phyloP scores from a whole-genome alignment of 2,113 vertebrate species.

The Excalfactoria chinensis region DNA sequence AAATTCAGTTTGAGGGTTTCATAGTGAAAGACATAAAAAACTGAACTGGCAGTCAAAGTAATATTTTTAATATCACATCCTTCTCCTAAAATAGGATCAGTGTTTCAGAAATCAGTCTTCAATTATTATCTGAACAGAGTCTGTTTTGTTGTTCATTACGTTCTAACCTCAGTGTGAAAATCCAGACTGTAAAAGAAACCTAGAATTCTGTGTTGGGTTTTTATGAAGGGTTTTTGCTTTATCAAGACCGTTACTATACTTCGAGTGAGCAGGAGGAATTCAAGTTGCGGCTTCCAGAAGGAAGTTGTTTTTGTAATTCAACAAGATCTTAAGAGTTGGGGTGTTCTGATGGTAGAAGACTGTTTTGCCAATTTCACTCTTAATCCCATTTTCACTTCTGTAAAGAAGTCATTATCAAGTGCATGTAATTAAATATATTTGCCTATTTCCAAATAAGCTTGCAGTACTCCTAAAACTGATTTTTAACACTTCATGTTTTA shows the following conservation, averaged over 20 bases:
- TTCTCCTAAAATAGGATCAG: background rate
- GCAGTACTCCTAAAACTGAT: background rate
- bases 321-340: background rate
- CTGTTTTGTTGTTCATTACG: background rate
- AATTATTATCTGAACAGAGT: background rate
- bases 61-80: background rate
- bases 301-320: background rate
- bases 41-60: background rate
- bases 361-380: background rate
- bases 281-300: background rate
- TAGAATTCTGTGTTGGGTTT: background rate
- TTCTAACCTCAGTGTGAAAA: background rate
- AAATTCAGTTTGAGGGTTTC: background rate
- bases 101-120: conserved; percentile 8
- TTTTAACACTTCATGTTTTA: background rate
- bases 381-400: conserved; percentile 5
- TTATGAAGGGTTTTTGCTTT: background rate
- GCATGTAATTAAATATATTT: background rate
- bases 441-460: background rate
- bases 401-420: background rate
- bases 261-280: background rate
- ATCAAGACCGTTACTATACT: background rate
- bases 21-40: background rate
- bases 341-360: background rate
- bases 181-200: background rate